phyloP scores from a whole-genome alignment of 2,797 vertebrate species.

The Intellagama lesueurii region DNA sequence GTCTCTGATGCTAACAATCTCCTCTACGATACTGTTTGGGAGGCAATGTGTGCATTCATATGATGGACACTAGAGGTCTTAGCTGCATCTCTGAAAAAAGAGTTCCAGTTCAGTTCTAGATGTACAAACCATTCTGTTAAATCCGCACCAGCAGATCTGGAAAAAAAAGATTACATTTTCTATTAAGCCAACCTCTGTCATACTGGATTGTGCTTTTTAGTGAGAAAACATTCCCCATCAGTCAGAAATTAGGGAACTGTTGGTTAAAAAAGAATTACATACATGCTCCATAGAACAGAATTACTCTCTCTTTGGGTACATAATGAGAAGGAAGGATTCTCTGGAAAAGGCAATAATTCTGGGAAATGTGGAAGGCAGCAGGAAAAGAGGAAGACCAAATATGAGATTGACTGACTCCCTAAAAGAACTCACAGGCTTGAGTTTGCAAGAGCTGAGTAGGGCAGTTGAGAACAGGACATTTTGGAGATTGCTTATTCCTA shows the following conservation, averaged over 20 bases:
- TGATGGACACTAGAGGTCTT: slow-evolving; percentile 57
- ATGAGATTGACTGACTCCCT: no score
- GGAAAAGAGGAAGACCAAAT: no score
- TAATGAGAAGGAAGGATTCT: no score
- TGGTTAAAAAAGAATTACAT: neutral
- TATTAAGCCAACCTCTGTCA: neutral
- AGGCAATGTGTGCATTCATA: neutral
- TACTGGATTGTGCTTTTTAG: neutral
- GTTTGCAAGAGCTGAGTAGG: no score
- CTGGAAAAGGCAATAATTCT: no score
- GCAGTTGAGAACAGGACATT: no score
- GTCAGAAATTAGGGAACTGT: neutral
- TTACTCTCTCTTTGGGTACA: no score
- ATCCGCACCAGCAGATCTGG: neutral
- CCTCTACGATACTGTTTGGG: neutral
- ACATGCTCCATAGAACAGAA: neutral
- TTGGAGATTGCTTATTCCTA: no score
- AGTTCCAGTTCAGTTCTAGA: neutral
- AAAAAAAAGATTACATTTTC: neutral
- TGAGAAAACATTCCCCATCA: neutral
- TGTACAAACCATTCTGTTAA: neutral
- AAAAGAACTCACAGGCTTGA: no score
- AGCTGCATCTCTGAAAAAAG: neutral
- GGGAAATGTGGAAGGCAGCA: no score
- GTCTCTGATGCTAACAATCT: neutral